Evolutionary conservation across 2,888 invertebrate species (phyloP), one percentile per base, ranked within the genome.

Genomic region (Drosophila conformis): DNA sequence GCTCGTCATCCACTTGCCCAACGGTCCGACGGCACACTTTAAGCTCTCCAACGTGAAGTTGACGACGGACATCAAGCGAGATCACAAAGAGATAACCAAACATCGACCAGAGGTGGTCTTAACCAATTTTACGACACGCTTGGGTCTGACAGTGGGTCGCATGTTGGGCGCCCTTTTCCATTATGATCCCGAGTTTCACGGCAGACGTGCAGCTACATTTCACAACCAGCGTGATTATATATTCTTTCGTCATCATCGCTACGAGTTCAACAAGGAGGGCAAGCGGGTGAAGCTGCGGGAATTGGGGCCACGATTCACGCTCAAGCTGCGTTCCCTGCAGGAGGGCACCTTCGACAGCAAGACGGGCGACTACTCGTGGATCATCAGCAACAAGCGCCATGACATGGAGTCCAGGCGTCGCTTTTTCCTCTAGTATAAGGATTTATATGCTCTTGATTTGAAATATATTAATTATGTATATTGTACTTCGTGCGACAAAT

Each of bases 161-260:
- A 97, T 99, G 97, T 94, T 99, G 73, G 97, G 98, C 15, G 96
- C 98, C 0, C 93, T 99, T 48, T 99, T 99, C 92, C 99, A 99
- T 93, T 98, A 98, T 93, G 96, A 98, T 93, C 99, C 99, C 0
- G 96, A 99, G 93, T 99, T 99, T 93, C 95, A 95, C 78, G 99
- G 99, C 0, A 95, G 98, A 5, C 95, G 99, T 73, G 98, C 96
- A 0, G 98, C 98, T 73, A 99, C 99, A 36, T 99, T 99, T 93
- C 99, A 99, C 93, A 99, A 99, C 94, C 99, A 99, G 93, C 94
- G 99, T 70, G 99, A 99, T 94, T 99, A 97, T 92, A 98, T 99
- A 86, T 99, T 99, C 94, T 99, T 99, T 92, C 95, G 99, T 67
- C 99, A 99, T 93, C 99, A 99, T 93, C 95, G 98, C 96, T 98